phyloP scores from a whole-genome alignment of 1,140 invertebrate genomes.

The Dendrolimus kikuchii region DNA sequence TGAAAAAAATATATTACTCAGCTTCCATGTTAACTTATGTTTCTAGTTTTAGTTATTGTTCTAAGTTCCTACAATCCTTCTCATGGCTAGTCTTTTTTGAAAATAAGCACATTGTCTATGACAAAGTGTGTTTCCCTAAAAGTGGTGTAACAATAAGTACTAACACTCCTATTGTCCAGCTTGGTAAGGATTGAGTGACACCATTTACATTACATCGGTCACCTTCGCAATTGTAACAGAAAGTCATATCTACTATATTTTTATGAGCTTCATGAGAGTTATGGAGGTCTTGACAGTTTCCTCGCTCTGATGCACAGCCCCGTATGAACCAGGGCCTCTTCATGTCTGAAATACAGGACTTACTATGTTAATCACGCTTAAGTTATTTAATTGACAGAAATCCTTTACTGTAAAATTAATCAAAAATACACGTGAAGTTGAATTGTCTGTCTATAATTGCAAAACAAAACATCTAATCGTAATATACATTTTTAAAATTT shows the following conservation, averaged over 20 bases:
- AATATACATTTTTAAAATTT: too few relatives aligned
- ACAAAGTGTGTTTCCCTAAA: conserved; percentile 35
- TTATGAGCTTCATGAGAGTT: conserved; percentile 21
- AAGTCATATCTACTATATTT: conserved; percentile 28
- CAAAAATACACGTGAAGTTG: conserved; percentile 1
- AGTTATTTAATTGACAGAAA: too few relatives aligned
- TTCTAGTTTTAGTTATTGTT: too few relatives aligned
- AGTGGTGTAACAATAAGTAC: conserved; percentile 33
- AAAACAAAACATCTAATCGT: not conserved
- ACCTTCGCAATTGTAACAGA: conserved; percentile 42
- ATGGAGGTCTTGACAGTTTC: conserved; percentile 38
- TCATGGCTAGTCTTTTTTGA: not conserved
- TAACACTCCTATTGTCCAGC: conserved; percentile 31
- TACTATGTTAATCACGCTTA: too few relatives aligned
- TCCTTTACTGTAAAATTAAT: too few relatives aligned
- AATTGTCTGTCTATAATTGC: not conserved
- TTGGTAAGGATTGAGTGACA: conserved; percentile 24
- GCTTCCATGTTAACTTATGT: too few relatives aligned
- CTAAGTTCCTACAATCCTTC: too few relatives aligned
- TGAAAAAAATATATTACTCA: too few relatives aligned
- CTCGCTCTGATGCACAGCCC: conserved; percentile 45
- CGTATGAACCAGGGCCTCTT: conserved; percentile 36
- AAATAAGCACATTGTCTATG: conserved; percentile 16
- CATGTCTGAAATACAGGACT: conserved; percentile 30
- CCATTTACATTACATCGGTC: conserved; percentile 41